Conservation (phyloP, 2,888 invertebrate genomes). For the Rugalucina vietnamica region DNA sequence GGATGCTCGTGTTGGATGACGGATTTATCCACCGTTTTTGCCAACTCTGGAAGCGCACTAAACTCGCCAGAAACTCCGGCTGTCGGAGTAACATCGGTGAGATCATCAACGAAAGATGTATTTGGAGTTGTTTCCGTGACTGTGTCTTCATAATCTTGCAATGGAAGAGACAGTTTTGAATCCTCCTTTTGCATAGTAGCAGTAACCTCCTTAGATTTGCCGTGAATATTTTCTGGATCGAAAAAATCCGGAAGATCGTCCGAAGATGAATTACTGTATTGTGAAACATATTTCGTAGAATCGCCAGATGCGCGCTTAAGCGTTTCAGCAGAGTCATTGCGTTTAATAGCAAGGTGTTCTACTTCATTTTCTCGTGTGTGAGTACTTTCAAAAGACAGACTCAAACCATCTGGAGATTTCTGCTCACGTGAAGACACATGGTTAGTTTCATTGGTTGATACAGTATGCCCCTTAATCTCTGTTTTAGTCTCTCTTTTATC, state of each 20-base stretch:
- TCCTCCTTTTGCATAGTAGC: conserved; percentile 5
- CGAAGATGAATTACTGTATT: conserved; percentile 32
- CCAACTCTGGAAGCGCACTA: conserved; percentile 46
- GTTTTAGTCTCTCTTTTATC: background rate
- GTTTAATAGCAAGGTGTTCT: background rate
- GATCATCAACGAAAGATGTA: conserved; percentile 53
- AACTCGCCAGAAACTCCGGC: conserved; percentile 51
- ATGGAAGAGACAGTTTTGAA: conserved; percentile 13
- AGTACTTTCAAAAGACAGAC: background rate
- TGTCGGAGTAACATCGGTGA: conserved; percentile 66
- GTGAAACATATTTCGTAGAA: conserved; percentile 23
- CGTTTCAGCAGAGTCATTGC: conserved; percentile 38
- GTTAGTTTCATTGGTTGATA: background rate
- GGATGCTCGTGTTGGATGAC: conserved; percentile 42
- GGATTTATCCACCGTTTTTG: conserved; percentile 36
- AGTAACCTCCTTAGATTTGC: background rate
- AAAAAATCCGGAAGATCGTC: conserved; percentile 58
- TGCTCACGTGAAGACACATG: background rate
- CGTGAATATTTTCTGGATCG: conserved; percentile 55
- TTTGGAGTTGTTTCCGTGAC: conserved; percentile 24
- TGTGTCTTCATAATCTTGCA: conserved; percentile 24
- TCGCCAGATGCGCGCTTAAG: conserved; percentile 51
- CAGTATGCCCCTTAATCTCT: too few relatives aligned
- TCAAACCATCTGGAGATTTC: background rate
- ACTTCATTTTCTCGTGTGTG: background rate